These are phyloP conservation scores for Salvelinus fontinalis DNA, from an alignment of 2,113 vertebrate species.

Conservation along the genomic window DNA sequence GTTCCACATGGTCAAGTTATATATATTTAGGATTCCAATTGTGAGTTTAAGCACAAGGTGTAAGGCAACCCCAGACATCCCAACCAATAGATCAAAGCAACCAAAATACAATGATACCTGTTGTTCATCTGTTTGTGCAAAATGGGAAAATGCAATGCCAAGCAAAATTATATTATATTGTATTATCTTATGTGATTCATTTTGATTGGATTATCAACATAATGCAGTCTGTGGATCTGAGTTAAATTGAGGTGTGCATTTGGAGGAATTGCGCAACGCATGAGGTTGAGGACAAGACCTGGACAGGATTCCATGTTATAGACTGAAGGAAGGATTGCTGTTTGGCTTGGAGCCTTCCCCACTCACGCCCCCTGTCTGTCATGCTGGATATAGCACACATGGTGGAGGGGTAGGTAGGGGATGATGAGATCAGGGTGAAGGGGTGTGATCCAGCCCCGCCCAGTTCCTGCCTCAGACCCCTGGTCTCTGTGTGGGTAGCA, in stretches of 20 bases:
- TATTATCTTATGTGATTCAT: not conserved
- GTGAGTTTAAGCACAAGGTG: not conserved
- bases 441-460: constrained; percentile 32
- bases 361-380: constrained; percentile 42
- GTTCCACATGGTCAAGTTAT: not conserved
- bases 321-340: constrained; percentile 38
- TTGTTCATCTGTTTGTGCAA: constrained; percentile 1
- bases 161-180: not conserved
- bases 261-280: not conserved
- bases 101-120: not conserved
- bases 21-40: not conserved
- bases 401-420: constrained; percentile 30
- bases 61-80: not conserved
- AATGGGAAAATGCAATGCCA: not conserved
- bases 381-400: constrained; percentile 54
- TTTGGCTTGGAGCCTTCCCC: constrained; percentile 44
- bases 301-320: constrained; percentile 17
- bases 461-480: constrained; percentile 41
- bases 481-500: constrained; percentile 32
- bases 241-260: not conserved
- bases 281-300: constrained; percentile 14
- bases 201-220: not conserved
- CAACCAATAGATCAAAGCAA: not conserved
- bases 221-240: not conserved
- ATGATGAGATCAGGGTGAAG: constrained; percentile 47